Evolutionary conservation across 2,888 invertebrate genomes (phyloP), one percentile per base, ranked within the genome.

Genomic region (Andricus quercusramuli): DNA sequence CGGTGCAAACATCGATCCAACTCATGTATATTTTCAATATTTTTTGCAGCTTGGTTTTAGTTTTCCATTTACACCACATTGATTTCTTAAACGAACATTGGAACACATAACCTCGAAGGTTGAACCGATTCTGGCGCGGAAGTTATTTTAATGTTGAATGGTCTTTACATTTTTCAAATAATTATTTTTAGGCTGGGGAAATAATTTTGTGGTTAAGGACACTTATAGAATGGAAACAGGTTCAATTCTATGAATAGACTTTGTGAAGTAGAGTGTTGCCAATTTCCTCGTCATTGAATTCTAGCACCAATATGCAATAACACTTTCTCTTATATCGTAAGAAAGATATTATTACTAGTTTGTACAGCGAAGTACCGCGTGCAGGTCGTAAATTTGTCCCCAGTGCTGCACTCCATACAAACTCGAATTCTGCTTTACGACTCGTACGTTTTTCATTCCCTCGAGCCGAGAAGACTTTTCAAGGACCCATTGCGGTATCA

Each of bases 361-460:
- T 70, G 51, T 70, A 51, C 20, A 66, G 66, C 20, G 13, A 41
- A 4, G 13, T 41, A 66, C 20, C 37, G 29, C 41, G 47, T 68
- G 68, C 68, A 47, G 44, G 25, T 68, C 29, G 32, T 74, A 56
- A 74, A 74, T 74, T 74, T 74, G 20, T 56, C 68, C 29, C 29
- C 29, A 25, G 56, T 3, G 4, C 41, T 47, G n/a, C 44, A 68
- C 68, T 47, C 25, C 25, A 68, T 41, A 41, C n/a, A 13, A 47
- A 68, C 47, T 25, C n/a, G 22, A 68, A 68, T 68, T 68, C 44
- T 68, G 25, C 44, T 68, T 74, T 74, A 74, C 56, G 32, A 56
- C 51, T 11, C 56, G 3, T 56, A 32, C n/a, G 20, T 51, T 70
- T 37, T 22, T n/a, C 67, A 20, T 67, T 15, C 47, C 47, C 74